Percentiles rank a stretch among this genome's conserved stretches.
Evolutionary conservation across 2,113 vertebrate species (phyloP).

Genomic region (Nothobranchius kuhntae): DNA sequence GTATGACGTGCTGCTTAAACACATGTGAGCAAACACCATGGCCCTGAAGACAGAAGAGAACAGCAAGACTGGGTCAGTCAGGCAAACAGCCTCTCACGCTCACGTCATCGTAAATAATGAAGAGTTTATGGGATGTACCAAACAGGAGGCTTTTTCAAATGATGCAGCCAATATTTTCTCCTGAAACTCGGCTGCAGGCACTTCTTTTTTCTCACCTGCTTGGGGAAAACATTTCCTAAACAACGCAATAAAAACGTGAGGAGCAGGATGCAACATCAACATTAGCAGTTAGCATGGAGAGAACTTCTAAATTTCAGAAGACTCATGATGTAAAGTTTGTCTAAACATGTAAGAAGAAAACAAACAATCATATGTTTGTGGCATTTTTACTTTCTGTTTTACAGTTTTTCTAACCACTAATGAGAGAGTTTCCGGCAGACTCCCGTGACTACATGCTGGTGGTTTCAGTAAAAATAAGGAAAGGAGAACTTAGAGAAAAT

Average conservation of each 20-base stretch:
- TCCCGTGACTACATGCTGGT: too few species aligned
- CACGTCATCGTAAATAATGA: not conserved
- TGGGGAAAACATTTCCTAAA: conserved; percentile 71
- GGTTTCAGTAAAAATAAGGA: too few species aligned
- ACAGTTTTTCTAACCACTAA: not conserved
- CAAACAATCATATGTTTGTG: not conserved
- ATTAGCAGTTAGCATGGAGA: not conserved
- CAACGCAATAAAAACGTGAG: not conserved
- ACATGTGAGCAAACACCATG: conserved; percentile 86
- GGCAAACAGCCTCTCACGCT: too few species aligned
- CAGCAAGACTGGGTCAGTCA: not conserved
- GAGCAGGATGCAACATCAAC: not conserved
- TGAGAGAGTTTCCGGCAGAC: too few species aligned
- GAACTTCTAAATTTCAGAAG: not conserved
- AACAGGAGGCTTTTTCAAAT: conserved; percentile 82
- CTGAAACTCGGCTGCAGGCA: conserved; percentile 53
- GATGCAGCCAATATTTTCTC: conserved; percentile 76
- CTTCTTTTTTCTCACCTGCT: conserved; percentile 46
- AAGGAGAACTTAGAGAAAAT: too few species aligned
- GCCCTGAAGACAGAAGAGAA: conserved; percentile 75
- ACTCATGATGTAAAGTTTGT: not conserved
- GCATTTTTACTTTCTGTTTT: not conserved
- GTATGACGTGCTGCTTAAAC: conserved; percentile 78
- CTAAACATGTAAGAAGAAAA: not conserved
- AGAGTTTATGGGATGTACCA: conserved; percentile 74